These are phyloP conservation scores for Tadarida brasiliensis DNA, from an alignment of 2,797 vertebrate genomes.

Conservation along the genomic window DNA sequence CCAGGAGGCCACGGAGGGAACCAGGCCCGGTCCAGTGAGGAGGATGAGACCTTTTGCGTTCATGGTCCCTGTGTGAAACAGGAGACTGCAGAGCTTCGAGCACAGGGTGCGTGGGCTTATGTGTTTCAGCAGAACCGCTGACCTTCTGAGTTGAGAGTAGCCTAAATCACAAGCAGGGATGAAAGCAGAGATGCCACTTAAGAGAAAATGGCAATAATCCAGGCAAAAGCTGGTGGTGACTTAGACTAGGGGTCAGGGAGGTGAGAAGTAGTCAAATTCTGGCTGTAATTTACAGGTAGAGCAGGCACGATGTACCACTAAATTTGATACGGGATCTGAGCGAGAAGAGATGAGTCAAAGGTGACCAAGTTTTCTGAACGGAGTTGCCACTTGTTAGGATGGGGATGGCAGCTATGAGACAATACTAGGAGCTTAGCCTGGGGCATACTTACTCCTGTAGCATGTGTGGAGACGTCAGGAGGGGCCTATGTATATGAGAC, in stretches of 20 bases:
- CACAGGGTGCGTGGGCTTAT: not conserved
- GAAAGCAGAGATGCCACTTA: not conserved
- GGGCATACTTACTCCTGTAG: not conserved
- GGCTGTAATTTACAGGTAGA: not conserved
- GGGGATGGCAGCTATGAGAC: not conserved
- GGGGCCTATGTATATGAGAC: not conserved
- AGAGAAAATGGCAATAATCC: not conserved
- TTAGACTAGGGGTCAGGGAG: not conserved
- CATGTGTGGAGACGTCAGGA: not conserved
- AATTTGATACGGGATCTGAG: not conserved
- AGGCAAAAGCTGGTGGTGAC: not conserved
- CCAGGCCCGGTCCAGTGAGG: not conserved
- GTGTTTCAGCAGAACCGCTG: not conserved
- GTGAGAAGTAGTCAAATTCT: not conserved
- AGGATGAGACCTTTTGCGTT: not conserved
- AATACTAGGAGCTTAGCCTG: not conserved
- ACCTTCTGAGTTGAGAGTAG: not conserved
- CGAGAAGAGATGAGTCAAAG: not conserved
- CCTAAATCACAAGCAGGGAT: not conserved
- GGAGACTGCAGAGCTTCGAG: not conserved
- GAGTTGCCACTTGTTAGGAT: not conserved
- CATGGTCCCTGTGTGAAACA: not conserved
- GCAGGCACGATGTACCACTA: not conserved
- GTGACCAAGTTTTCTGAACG: not conserved
- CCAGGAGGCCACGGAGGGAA: not conserved